phyloP scores from a whole-genome alignment of 2,113 vertebrate genomes.

The Ardeotis arabs region DNA sequence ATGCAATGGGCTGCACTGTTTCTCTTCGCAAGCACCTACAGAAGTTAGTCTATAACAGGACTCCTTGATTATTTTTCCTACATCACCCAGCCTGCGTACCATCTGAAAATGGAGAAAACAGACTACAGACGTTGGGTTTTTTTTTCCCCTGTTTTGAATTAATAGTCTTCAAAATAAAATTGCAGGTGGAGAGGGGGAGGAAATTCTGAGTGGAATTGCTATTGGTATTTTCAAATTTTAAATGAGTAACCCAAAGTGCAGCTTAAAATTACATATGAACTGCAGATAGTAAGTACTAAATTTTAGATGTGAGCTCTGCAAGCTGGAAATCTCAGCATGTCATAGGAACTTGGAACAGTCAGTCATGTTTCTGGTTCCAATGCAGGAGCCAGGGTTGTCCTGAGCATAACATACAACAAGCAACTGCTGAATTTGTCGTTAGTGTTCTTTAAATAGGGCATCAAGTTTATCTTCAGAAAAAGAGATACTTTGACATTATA shows the following conservation, averaged over 20 bases:
- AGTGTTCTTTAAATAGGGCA: neutral
- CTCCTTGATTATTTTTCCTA: neutral
- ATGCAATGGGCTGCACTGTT: neutral
- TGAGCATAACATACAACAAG: neutral
- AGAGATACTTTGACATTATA: neutral
- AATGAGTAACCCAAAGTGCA: neutral
- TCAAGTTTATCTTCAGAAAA: neutral
- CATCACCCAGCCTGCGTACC: neutral
- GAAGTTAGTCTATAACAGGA: neutral
- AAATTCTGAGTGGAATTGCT: neutral
- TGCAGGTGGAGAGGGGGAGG: neutral
- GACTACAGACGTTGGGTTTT: neutral
- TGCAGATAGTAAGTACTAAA: neutral
- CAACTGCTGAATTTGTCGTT: neutral
- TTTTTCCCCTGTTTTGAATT: neutral
- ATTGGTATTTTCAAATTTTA: neutral
- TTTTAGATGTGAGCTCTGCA: neutral
- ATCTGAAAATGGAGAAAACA: neutral
- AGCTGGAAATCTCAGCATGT: rapidly evolving
- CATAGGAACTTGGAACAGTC: neutral
- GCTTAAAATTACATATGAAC: neutral
- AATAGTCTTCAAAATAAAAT: neutral
- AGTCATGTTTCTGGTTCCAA: rapidly evolving
- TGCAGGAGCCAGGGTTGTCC: neutral
- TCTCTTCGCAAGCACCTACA: neutral